Conservation (phyloP, 2,888 invertebrate genomes). For the Mactromeris polynyma region DNA sequence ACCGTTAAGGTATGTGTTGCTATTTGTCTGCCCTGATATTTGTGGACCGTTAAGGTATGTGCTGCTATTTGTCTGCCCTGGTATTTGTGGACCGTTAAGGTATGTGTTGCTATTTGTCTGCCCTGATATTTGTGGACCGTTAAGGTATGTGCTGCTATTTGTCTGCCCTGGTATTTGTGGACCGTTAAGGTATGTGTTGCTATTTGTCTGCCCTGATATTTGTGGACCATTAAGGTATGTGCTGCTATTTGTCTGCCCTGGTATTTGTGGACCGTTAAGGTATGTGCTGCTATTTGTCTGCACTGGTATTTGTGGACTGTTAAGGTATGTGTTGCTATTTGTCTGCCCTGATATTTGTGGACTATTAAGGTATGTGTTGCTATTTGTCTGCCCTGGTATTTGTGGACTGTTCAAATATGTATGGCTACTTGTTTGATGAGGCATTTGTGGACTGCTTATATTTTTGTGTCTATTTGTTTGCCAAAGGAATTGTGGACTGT, state of each 20-base stretch:
- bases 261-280: background rate
- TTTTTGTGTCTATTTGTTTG: background rate
- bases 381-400: background rate
- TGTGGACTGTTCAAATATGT: background rate
- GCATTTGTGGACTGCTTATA: background rate
- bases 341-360: background rate
- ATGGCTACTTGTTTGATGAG: background rate
- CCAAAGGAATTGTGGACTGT: background rate
- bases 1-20: too few species aligned
- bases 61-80: background rate
- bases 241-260: background rate
- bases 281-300: too few species aligned
- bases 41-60: too few species aligned
- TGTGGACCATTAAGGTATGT: too few species aligned
- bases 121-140: background rate
- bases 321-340: background rate
- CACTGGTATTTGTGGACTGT: background rate
- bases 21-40: background rate
- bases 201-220: too few species aligned
- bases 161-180: too few species aligned
- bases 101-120: background rate
- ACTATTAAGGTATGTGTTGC: background rate
- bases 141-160: background rate
- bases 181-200: too few species aligned
- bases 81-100: background rate